A percentile compares a stretch with the other conserved stretches of the same genome.
Evolutionary conservation across 1,140 invertebrate genomes (phyloP).

Genomic region (Heliothis subflexa): DNA sequence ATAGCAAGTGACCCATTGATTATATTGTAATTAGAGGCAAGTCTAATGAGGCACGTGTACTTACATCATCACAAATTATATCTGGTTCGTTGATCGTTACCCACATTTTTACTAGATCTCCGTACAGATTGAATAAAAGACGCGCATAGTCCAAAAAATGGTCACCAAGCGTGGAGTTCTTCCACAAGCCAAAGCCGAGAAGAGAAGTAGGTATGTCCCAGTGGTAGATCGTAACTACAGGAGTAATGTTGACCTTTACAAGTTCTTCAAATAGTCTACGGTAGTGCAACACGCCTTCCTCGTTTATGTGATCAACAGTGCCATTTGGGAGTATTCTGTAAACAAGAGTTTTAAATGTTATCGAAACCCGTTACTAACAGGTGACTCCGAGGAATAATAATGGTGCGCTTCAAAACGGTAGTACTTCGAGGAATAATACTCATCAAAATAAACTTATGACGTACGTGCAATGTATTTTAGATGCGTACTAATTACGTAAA

Average conservation of each 20-base stretch:
- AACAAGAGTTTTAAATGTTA: background rate
- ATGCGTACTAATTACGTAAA: background rate
- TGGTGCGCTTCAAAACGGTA: too few species aligned
- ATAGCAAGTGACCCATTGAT: too few species aligned
- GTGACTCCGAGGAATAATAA: too few species aligned
- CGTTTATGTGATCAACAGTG: slow-evolving; percentile 85
- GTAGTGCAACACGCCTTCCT: slow-evolving; percentile 88
- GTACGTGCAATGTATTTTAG: too few species aligned
- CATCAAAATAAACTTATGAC: background rate
- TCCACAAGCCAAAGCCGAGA: slow-evolving; percentile 88
- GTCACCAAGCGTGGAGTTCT: slow-evolving; percentile 86
- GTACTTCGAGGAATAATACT: too few species aligned
- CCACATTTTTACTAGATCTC: slow-evolving; percentile 87
- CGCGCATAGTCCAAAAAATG: slow-evolving; percentile 89
- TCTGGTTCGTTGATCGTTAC: slow-evolving; percentile 86
- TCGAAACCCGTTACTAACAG: too few species aligned
- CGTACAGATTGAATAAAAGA: slow-evolving; percentile 87
- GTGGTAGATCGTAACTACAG: slow-evolving; percentile 87
- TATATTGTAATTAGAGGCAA: background rate
- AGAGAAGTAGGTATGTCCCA: slow-evolving; percentile 87
- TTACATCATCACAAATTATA: slow-evolving; percentile 76
- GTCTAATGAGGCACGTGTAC: slow-evolving; percentile 38
- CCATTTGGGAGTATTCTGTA: slow-evolving; percentile 87
- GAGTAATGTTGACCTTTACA: slow-evolving; percentile 84
- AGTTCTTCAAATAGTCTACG: slow-evolving; percentile 88